Evolutionary conservation across 2,888 invertebrate genomes (phyloP), one percentile per base, ranked within the genome.

Genomic region (Eupsilia transversa): DNA sequence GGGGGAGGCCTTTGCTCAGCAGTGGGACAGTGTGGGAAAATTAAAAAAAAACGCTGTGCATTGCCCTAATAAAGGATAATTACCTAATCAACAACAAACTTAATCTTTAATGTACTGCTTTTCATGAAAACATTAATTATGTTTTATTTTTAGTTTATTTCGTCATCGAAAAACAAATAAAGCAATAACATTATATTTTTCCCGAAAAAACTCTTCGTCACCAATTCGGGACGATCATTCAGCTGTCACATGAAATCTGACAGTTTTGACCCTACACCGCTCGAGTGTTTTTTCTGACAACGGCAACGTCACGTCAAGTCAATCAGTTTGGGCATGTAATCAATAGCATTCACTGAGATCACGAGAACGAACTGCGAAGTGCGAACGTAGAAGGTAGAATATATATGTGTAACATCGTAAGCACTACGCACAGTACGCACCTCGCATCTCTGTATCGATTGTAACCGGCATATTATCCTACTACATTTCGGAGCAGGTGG

Each of bases 321-420:
- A 91, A 90, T 89, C 89, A 89, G 83, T 83, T 88, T 85, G 83
- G 87, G 89, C 90, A 87, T 89, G 88, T 92, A 93, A 93, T 93
- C 90, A 88, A 92, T 91, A 91, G 87, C 84, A 81, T 83, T 78
- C 79, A 79, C 83, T 75, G 77, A 79, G 70, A 86, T 84, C 74
- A 79, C 73, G 49, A 33, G 49, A 72, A 33, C 49, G 76, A 66
- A 78, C 70, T 78, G 77, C 78, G 77, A 65, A 78, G 65, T 77
- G 77, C 80, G 74, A 80, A 77, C 73, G 9, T 72, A 57, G 64
- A 72, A 52, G 49, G 38, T 63, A 73, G 77, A 76, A 67, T 56
- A 7, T 52, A 67, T 56, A 7, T 52, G 46, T 43, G 54, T 35
- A 46, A 54, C 54, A 63, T 74, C 35, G 61, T 77, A 41, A 61